Evolutionary conservation across 2,113 vertebrate genomes (phyloP), one percentile per base, ranked within the genome.

Genomic region (Hippocampus zosterae): DNA sequence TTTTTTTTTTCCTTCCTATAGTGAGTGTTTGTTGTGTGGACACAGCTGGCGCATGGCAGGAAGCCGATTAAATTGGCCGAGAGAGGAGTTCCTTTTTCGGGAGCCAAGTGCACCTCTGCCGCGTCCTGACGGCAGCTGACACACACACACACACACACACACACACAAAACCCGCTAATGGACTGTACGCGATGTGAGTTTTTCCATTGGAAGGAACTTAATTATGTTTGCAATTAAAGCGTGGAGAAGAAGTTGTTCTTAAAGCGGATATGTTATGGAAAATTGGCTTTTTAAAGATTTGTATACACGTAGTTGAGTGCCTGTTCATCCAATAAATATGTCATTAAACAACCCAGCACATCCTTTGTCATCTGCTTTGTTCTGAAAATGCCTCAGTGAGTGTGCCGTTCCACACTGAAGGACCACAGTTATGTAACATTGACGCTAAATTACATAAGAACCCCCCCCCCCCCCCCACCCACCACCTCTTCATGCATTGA

Each of bases 41-140:
- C 87, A 89, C 87, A 89, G 88, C 88, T 89, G 87, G 87, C 75
- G 66, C 83, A 83, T 84, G 85, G 63, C 67, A 68, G 72, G 81
- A 79, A 82, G 80, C 86, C 84, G 83, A 89, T 89, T 90, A 88
- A 85, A 89, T 84, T 85, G 81, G 80, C 61, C 65, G 70, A 77
- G 67, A 80, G 64, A 71, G 80, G 74, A 81, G 84, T 70, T 77
- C 79, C 85, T 44, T 82, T 37, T 86, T 85, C 79, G 69, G 81
- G 73, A 88, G 83, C 87, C 85, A 88, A 68, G 40, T 63, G 72
- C 74, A 81, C 77, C 74, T 77, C 71, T 21, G 23, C 44, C 71
- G 65, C 61, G 37, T 80, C 82, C 80, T 81, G 79, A 79, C 71
- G 44, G 74, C 71, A 67, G 78, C 70, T 69, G 78, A 56, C 53